Evolutionary conservation across 35 echinoderm and acorn worm genomes (phyloP).

Genomic region (Apostichopus californicus): DNA sequence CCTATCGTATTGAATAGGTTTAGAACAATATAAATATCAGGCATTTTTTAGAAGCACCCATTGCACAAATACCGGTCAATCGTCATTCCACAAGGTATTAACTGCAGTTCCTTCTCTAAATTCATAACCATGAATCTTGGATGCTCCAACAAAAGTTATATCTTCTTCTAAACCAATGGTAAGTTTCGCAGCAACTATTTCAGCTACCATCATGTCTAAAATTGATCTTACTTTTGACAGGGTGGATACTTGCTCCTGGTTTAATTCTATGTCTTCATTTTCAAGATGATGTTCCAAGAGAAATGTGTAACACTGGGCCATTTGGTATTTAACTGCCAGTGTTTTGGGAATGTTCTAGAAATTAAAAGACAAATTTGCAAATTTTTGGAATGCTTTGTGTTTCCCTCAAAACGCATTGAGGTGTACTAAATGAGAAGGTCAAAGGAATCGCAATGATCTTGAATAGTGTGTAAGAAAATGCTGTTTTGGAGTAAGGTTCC

Average conservation of each 20-base stretch:
- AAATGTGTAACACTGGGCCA: constrained; percentile 37
- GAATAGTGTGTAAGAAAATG: constrained; percentile 65
- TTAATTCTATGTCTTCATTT: not conserved
- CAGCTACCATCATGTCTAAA: not conserved
- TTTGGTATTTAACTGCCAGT: not conserved
- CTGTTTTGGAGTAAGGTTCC: constrained; percentile 40
- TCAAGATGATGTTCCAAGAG: constrained; percentile 20
- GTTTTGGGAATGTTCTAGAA: too few relatives aligned
- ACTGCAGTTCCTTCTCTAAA: too few relatives aligned
- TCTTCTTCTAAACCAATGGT: constrained; percentile 16
- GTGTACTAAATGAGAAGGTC: constrained; percentile 46
- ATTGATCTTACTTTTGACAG: not conserved
- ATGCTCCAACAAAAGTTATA: constrained; percentile 17
- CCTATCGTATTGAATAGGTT: not conserved
- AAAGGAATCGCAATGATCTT: constrained; percentile 11
- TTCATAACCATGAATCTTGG: not conserved
- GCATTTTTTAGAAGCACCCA: not conserved
- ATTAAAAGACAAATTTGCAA: not conserved
- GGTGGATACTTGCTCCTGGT: too few relatives aligned
- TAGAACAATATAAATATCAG: constrained; percentile 32
- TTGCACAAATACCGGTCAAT: constrained; percentile 53
- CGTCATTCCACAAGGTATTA: constrained; percentile 51
- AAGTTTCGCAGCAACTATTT: not conserved
- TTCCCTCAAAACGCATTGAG: not conserved
- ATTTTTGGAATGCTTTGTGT: constrained; percentile 49